These are phyloP conservation scores for Brachymystax lenok DNA, from an alignment of 2,797 vertebrate genomes.

Conservation along the genomic window DNA sequence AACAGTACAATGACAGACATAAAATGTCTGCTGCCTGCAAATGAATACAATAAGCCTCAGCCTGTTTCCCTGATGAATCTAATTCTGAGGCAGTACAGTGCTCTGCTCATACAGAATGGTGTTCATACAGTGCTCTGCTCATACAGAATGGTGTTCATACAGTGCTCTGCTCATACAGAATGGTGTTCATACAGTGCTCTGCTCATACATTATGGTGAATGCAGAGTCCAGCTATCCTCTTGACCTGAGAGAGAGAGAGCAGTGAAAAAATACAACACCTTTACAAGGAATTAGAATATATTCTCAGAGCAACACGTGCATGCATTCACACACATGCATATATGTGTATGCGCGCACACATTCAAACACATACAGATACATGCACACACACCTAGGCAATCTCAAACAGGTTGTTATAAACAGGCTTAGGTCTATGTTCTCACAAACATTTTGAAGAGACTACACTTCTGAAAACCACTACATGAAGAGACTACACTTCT, in stretches of 20 bases:
- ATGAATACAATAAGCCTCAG: background rate
- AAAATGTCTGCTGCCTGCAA: background rate
- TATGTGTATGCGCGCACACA: background rate
- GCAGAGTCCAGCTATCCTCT: background rate
- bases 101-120: background rate
- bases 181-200: background rate
- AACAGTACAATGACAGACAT: background rate
- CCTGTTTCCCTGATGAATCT: background rate
- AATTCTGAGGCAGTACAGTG: background rate
- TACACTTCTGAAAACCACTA: no score
- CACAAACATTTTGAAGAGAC: background rate
- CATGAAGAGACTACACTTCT: background rate
- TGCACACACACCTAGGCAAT: background rate
- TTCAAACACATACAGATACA: background rate
- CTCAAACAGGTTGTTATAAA: background rate
- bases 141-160: background rate
- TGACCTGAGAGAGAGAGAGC: constrained; percentile 5
- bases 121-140: background rate
- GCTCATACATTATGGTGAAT: background rate
- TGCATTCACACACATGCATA: background rate
- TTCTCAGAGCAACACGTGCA: background rate
- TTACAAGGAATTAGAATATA: background rate
- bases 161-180: background rate
- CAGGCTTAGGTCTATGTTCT: background rate
- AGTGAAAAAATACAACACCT: constrained; percentile 18